Evolutionary conservation across 2,797 vertebrate species (phyloP).

Genomic region (Pygocentrus nattereri): DNA sequence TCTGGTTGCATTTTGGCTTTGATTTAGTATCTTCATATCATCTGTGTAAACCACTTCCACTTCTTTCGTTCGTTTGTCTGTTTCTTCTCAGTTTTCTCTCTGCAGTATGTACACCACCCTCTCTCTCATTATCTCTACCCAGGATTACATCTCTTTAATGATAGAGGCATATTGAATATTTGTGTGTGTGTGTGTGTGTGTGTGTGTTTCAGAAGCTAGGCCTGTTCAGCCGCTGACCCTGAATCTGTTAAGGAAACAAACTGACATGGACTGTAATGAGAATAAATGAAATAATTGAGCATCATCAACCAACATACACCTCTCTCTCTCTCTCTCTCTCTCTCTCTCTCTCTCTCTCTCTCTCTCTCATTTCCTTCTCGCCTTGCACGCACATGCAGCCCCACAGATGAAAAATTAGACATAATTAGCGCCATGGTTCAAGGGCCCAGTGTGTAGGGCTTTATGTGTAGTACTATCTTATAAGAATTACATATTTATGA

Average conservation of each 20-base stretch:
- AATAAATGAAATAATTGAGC: slow-evolving; percentile 64
- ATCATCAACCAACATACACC: slow-evolving; percentile 53
- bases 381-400: slow-evolving; percentile 34
- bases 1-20: background rate
- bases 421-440: slow-evolving; percentile 59
- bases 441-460: slow-evolving; percentile 49
- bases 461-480: slow-evolving; percentile 56
- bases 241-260: slow-evolving; percentile 67
- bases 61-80: background rate
- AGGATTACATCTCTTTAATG: slow-evolving; percentile 37
- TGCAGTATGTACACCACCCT: slow-evolving; percentile 19
- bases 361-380: slow-evolving; percentile 17
- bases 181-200: slow-evolving; percentile 17
- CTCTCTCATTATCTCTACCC: slow-evolving; percentile 36
- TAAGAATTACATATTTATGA: slow-evolving; percentile 62
- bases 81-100: slow-evolving; percentile 16
- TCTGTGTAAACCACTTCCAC: background rate
- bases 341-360: slow-evolving; percentile 28
- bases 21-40: slow-evolving; percentile 12
- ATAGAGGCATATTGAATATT: slow-evolving; percentile 36
- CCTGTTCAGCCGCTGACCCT: slow-evolving; percentile 60
- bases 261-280: slow-evolving; percentile 65
- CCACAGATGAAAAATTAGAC: slow-evolving; percentile 62
- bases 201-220: slow-evolving; percentile 19
- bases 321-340: slow-evolving; percentile 38